Percentiles rank a stretch among this genome's conserved stretches.
Conservation (phyloP, 1,140 invertebrate genomes). For the Hydropsyche tenuis region DNA sequence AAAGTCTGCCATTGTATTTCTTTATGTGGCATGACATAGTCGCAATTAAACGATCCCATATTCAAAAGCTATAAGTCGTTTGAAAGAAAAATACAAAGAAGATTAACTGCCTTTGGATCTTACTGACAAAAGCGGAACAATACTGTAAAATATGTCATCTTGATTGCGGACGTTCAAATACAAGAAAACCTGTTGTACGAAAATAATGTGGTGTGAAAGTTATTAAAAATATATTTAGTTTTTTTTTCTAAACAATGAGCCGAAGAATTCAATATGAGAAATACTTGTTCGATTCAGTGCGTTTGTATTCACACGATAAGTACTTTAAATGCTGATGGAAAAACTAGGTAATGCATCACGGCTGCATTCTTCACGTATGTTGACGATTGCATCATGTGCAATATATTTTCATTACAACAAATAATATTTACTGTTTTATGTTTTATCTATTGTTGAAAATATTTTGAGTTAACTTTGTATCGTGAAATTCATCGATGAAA, state of each 20-base stretch:
- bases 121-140: slow-evolving; percentile 15
- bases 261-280: neutral
- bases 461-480: too few species aligned
- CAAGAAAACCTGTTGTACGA: slow-evolving; percentile 14
- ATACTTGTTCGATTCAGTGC: neutral
- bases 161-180: neutral
- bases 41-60: neutral
- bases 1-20: slow-evolving; percentile 15
- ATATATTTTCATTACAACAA: too few species aligned
- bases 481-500: too few species aligned
- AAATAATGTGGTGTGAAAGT: slow-evolving; percentile 6
- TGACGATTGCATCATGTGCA: neutral
- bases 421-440: too few species aligned
- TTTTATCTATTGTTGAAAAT: too few species aligned
- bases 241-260: neutral
- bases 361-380: neutral
- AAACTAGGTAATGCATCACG: neutral
- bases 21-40: neutral
- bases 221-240: neutral
- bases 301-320: neutral
- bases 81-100: too few species aligned
- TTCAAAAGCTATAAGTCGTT: neutral
- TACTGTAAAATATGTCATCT: slow-evolving; percentile 12
- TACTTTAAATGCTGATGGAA: neutral
- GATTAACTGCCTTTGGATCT: too few species aligned